These are phyloP conservation scores for Lamellibrachia columna DNA, from an alignment of 2,888 invertebrate species.

Conservation along the genomic window DNA sequence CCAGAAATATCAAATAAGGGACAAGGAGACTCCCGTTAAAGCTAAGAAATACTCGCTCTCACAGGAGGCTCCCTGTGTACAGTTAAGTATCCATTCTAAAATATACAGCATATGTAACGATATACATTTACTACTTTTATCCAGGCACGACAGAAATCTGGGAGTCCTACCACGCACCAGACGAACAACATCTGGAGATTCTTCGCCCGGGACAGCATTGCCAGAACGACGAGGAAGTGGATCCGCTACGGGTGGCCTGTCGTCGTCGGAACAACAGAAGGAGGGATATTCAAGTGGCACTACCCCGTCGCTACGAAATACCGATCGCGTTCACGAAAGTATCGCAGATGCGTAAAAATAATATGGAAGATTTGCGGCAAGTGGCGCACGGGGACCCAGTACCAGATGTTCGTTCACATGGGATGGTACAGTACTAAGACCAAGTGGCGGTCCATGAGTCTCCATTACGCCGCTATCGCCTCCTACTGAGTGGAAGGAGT, in stretches of 20 bases:
- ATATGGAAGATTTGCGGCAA: neutral
- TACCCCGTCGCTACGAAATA: slow-evolving; percentile 38
- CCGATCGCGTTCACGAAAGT: slow-evolving; percentile 13
- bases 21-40: too few relatives aligned
- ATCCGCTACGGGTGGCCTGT: slow-evolving; percentile 33
- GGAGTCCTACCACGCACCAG: neutral
- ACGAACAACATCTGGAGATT: neutral
- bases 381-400: slow-evolving; percentile 18
- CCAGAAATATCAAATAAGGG: too few relatives aligned
- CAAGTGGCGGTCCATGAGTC: neutral
- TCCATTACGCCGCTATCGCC: slow-evolving; percentile 24
- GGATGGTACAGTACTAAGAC: neutral
- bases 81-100: too few relatives aligned
- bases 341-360: slow-evolving; percentile 24
- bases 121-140: neutral
- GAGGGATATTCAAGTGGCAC: slow-evolving; percentile 33
- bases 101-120: neutral
- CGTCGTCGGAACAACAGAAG: slow-evolving; percentile 19
- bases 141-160: neutral
- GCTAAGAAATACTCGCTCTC: too few relatives aligned
- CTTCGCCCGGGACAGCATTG: neutral
- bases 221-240: neutral
- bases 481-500: neutral
- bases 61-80: too few relatives aligned
- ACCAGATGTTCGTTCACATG: slow-evolving; percentile 26